These are phyloP conservation scores for Cancer borealis DNA, from an alignment of 2,888 invertebrate species.

Conservation along the genomic window DNA sequence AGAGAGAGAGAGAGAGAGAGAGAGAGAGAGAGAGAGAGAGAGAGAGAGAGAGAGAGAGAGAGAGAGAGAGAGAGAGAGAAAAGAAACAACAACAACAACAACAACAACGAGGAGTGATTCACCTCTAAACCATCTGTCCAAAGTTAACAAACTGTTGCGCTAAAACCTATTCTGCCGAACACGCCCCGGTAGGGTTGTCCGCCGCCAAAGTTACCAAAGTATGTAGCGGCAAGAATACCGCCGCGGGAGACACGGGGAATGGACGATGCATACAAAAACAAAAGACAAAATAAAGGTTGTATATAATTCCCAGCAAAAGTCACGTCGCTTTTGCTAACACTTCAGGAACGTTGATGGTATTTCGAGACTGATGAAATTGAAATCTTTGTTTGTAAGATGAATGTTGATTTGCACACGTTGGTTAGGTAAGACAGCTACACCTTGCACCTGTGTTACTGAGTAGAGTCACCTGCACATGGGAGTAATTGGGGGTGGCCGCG, in stretches of 20 bases:
- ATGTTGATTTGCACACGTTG: not conserved
- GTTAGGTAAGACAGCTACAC: not conserved
- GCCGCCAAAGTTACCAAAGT: constrained; percentile 11
- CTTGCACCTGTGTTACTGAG: not conserved
- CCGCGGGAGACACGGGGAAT: not conserved
- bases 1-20: too few species aligned
- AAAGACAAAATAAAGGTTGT: not conserved
- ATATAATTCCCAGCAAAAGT: not conserved
- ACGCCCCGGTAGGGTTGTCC: not conserved
- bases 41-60: too few species aligned
- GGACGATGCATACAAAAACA: not conserved
- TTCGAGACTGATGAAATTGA: not conserved
- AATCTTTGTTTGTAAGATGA: not conserved
- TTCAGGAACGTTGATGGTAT: not conserved
- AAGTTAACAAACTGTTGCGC: not conserved
- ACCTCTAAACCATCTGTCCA: not conserved
- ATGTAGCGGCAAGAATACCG: constrained; percentile 16
- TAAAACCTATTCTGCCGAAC: not conserved
- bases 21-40: too few species aligned
- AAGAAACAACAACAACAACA: not conserved
- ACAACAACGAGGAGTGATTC: not conserved
- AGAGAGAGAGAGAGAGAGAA: not conserved
- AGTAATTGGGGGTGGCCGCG: not conserved
- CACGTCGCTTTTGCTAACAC: not conserved
- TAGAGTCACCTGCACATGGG: not conserved